A percentile compares a stretch with the other conserved stretches of the same genome.
phyloP scores from a whole-genome alignment of 23 tunicate genomes.

The Aplidium turbinatum region DNA sequence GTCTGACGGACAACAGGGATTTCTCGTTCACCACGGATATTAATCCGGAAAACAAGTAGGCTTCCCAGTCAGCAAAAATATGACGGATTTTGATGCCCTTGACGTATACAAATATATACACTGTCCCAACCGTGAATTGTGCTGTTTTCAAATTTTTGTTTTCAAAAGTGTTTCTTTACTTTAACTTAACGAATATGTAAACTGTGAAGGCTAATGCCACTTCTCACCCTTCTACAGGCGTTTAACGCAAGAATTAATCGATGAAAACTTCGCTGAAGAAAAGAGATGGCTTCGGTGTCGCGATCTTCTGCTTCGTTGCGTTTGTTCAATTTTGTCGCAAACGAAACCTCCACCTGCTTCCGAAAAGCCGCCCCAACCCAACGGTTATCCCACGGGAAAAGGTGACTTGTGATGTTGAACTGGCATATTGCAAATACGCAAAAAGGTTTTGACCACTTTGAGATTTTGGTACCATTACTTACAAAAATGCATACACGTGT shows the following conservation, averaged over 20 bases:
- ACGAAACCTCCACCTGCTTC: too few species aligned
- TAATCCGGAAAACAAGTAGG: conserved; percentile 41
- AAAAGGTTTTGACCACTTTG: neutral
- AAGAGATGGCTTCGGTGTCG: conserved; percentile 68
- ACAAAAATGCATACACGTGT: too few species aligned
- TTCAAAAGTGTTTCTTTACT: too few species aligned
- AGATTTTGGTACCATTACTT: too few species aligned
- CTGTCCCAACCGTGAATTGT: too few species aligned
- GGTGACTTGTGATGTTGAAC: neutral
- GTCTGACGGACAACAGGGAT: conserved; percentile 66
- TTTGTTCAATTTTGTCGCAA: conserved; percentile 20
- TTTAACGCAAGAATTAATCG: conserved; percentile 8
- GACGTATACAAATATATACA: too few species aligned
- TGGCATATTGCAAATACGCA: neutral
- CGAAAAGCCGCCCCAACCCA: neutral
- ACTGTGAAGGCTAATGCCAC: too few species aligned
- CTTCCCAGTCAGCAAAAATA: too few species aligned
- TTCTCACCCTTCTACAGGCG: conserved; percentile 57
- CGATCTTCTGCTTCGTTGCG: conserved; percentile 48
- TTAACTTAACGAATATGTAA: too few species aligned
- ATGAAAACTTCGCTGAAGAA: conserved; percentile 46
- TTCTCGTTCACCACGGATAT: conserved; percentile 47
- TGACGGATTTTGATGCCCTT: neutral
- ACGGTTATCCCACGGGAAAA: neutral
- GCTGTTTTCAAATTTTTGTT: too few species aligned